A percentile compares a stretch with the other conserved stretches of the same genome.
These are phyloP conservation scores for Nemotelus pantherinus DNA, from an alignment of 2,888 invertebrate genomes.

Conservation along the genomic window DNA sequence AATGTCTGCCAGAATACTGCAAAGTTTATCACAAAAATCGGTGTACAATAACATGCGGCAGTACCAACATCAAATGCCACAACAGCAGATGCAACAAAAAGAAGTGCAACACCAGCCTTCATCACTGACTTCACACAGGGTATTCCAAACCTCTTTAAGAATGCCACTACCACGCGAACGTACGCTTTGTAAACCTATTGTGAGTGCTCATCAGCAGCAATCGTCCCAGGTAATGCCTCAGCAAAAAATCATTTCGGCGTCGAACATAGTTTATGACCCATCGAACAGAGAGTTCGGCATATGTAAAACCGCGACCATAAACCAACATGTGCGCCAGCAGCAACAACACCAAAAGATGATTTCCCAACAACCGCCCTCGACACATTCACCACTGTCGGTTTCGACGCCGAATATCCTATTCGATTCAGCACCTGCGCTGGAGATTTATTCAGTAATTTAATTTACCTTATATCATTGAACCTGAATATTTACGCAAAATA, in stretches of 20 bases:
- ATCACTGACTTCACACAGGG: slow-evolving; percentile 16
- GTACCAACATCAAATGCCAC: slow-evolving; percentile 54
- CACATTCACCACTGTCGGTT: background rate
- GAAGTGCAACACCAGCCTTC: slow-evolving; percentile 30
- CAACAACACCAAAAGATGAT: slow-evolving; percentile 11
- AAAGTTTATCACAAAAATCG: slow-evolving; percentile 64
- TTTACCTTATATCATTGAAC: too few relatives aligned
- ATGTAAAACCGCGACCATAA: slow-evolving; percentile 20
- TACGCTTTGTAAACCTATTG: slow-evolving; percentile 37
- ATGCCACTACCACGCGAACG: slow-evolving; percentile 27
- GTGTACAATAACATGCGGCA: slow-evolving; percentile 54
- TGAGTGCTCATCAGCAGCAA: slow-evolving; percentile 25
- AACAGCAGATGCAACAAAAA: slow-evolving; percentile 50
- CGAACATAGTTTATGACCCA: slow-evolving; percentile 32
- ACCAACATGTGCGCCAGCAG: slow-evolving; percentile 27
- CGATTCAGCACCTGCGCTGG: background rate
- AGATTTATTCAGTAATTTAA: too few relatives aligned
- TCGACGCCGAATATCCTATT: slow-evolving; percentile 14
- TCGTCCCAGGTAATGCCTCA: slow-evolving; percentile 15
- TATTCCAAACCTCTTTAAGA: slow-evolving; percentile 28
- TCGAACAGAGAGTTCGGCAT: slow-evolving; percentile 25
- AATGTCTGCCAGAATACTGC: slow-evolving; percentile 62
- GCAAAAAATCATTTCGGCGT: slow-evolving; percentile 21
- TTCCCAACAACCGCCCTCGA: background rate
- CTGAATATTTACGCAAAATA: background rate